phyloP scores from a whole-genome alignment of 2,797 vertebrate species.

The Melanotaenia maccullochi region DNA sequence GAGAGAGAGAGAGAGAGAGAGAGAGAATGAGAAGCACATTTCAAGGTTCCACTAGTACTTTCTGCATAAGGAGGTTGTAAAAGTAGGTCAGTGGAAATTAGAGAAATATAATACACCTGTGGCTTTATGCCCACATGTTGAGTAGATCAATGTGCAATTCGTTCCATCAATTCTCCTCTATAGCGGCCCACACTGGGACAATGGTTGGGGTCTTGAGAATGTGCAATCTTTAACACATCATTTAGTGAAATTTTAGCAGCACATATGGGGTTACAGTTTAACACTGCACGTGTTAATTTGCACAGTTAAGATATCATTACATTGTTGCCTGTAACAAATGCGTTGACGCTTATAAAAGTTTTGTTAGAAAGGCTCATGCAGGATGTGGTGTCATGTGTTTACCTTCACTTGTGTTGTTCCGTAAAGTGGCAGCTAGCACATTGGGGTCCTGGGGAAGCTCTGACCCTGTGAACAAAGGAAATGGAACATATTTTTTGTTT shows the following conservation, averaged over 20 bases:
- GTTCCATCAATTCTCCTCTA: constrained; percentile 46
- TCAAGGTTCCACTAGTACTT: background rate
- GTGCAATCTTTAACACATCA: constrained; percentile 30
- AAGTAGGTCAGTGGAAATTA: constrained; percentile 62
- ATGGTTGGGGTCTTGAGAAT: constrained; percentile 15
- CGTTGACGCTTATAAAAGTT: constrained; percentile 2
- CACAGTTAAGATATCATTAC: constrained; percentile 10
- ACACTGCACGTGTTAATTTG: constrained; percentile 1
- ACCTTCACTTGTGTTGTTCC: constrained; percentile 90
- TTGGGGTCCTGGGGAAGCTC: constrained; percentile 86
- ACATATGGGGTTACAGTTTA: constrained; percentile 19
- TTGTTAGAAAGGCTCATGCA: background rate
- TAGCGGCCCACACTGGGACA: constrained; percentile 4
- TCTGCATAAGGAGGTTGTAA: constrained; percentile 1
- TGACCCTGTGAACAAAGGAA: constrained; percentile 82
- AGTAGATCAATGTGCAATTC: constrained; percentile 50
- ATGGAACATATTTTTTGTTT: constrained; percentile 32
- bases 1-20: background rate
- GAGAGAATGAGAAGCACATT: background rate
- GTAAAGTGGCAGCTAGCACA: constrained; percentile 86
- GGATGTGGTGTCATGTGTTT: constrained; percentile 63
- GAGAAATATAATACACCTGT: constrained; percentile 49
- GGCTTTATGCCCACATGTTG: constrained; percentile 42
- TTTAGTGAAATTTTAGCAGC: constrained; percentile 21
- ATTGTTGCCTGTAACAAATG: constrained; percentile 13